Conservation (phyloP, 2,888 invertebrate genomes). For the Tipula helvola region DNA sequence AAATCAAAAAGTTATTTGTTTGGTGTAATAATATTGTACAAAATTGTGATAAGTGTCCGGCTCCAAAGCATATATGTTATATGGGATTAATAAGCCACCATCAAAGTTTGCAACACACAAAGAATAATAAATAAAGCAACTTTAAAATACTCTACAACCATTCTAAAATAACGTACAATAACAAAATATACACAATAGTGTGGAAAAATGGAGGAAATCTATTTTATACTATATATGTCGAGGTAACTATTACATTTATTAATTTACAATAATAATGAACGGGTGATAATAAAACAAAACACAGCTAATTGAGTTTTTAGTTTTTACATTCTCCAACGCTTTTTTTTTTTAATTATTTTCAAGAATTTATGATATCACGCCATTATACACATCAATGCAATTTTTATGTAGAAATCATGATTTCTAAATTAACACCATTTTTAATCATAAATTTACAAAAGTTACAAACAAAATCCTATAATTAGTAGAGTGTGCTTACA, state of each 20-base stretch:
- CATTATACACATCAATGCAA: too few species aligned
- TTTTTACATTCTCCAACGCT: neutral
- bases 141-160: neutral
- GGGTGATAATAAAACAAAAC: neutral
- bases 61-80: neutral
- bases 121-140: neutral
- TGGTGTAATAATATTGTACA: neutral
- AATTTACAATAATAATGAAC: neutral
- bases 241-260: neutral
- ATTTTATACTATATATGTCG: constrained; percentile 11
- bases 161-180: neutral
- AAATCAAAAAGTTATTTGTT: neutral
- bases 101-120: neutral
- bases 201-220: constrained; percentile 8
- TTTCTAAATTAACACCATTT: too few species aligned
- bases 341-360: too few species aligned
- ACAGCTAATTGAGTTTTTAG: neutral
- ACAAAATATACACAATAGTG: neutral
- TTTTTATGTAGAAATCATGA: too few species aligned
- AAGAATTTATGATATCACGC: too few species aligned
- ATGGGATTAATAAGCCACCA: neutral
- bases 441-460: too few species aligned
- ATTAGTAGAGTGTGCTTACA: too few species aligned
- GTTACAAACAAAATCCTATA: too few species aligned
- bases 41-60: neutral